Evolutionary conservation across 30 jellyfish, hydroid and myxozoan species (phyloP), one percentile per base, ranked within the genome.

Genomic region (Cassiopea xamachana): DNA sequence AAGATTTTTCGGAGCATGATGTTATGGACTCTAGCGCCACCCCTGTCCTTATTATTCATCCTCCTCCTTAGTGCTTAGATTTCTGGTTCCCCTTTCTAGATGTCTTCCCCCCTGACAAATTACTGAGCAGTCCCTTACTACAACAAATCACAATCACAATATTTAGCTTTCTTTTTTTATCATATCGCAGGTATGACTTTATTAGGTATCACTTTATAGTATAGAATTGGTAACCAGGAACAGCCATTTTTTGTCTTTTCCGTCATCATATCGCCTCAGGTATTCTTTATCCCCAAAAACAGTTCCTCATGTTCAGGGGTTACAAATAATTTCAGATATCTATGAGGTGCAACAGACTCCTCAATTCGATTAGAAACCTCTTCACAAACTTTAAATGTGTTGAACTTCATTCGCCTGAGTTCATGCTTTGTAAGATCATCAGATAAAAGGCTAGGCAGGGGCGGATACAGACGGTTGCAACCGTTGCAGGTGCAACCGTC

Each of bases 271-370:
- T 43, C 78, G 14, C 59, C 59, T 49, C 79, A 70, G 70, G 71
- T 70, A 84, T 27, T 48, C 61, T 69, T 69, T 39, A 69, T 71
- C 85, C 82, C 82, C 12, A 84, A 73, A 84, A 84, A 84, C 60
- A 84, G 61, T 43, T 73, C 87, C 76, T 46, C 62, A 17, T 16
- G 12, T 16, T 14, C 77, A 18, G 77, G 60, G 50, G 92, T n/a
- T 9, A 73, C 47, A 69, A 51, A 82, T 7, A 68, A 44, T 48
- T 84, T 84, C 77, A 70, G 48, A 43, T n/a, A 84, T n/a, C 92
- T 87, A n/a, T 70, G 77, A n/a, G 85, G 92, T 48, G 77, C 77
- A 19, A 48, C 86, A 44, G 55, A 75, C n/a, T 87, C 92, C 69
- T 84, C 92, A 7, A 84, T 70, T 18, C 87, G 27, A 43, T 39